phyloP scores from a whole-genome alignment of 2,113 vertebrate genomes.

The Drymodes brunneopygia region DNA sequence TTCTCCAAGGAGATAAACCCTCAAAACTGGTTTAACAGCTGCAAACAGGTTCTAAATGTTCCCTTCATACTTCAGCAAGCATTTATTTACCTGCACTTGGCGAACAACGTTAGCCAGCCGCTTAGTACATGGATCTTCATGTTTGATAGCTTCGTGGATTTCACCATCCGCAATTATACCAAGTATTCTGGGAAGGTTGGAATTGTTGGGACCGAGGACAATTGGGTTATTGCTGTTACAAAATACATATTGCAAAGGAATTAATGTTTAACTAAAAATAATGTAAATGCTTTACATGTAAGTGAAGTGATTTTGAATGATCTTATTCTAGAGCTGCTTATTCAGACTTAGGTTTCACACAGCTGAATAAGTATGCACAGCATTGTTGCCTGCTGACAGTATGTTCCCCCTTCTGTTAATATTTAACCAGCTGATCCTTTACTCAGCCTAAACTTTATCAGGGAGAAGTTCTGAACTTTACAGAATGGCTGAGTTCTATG shows the following conservation, averaged over 20 bases:
- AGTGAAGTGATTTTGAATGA: background rate
- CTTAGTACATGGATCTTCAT: slow-evolving; percentile 91
- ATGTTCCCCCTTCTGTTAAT: slow-evolving; percentile 4
- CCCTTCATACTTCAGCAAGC: background rate
- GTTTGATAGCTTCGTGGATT: slow-evolving; percentile 90
- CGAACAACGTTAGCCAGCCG: slow-evolving; percentile 93
- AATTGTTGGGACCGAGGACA: slow-evolving; percentile 93
- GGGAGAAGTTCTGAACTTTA: slow-evolving; percentile 6
- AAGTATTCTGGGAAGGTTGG: slow-evolving; percentile 95
- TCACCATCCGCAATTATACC: slow-evolving; percentile 94
- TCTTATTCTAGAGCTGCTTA: background rate
- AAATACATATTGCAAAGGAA: background rate
- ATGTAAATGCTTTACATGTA: background rate
- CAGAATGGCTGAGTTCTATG: background rate
- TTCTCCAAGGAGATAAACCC: background rate
- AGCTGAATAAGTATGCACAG: background rate
- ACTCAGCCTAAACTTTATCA: background rate
- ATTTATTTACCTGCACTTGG: slow-evolving; percentile 88
- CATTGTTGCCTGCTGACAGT: background rate
- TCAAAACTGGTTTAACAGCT: background rate
- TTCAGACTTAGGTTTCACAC: background rate
- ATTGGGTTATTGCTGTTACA: slow-evolving; percentile 90
- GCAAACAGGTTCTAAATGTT: background rate
- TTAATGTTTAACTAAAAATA: background rate
- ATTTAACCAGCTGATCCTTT: slow-evolving; percentile 17